A percentile compares a stretch with the other conserved stretches of the same genome.
phyloP scores from a whole-genome alignment of 1,140 invertebrate species.

The Achroia grisella region DNA sequence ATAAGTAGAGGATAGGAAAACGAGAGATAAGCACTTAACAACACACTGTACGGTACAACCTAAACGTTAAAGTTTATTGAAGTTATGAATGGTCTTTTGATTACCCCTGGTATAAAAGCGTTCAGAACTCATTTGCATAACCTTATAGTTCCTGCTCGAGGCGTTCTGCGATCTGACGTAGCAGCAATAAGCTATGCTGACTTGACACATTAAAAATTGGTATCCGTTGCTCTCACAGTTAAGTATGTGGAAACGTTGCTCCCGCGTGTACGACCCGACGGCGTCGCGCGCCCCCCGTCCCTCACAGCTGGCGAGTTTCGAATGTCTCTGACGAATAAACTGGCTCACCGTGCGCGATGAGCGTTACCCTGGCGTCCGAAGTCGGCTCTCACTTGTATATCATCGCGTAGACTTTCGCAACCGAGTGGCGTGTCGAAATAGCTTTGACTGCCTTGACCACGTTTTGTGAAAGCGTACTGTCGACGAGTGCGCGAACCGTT shows the following conservation, averaged over 20 bases:
- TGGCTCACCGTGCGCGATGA: constrained; percentile 68
- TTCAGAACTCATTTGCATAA: constrained; percentile 75
- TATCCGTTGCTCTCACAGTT: constrained; percentile 57
- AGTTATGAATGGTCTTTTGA: constrained; percentile 74
- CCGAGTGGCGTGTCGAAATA: constrained; percentile 63
- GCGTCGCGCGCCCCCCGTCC: constrained; percentile 67
- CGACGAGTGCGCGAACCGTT: constrained; percentile 25
- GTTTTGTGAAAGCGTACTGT: constrained; percentile 36
- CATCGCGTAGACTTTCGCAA: constrained; percentile 72
- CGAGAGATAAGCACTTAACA: constrained; percentile 61
- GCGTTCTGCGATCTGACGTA: constrained; percentile 70
- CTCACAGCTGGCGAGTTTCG: constrained; percentile 53
- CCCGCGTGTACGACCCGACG: constrained; percentile 64
- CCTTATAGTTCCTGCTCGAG: constrained; percentile 71
- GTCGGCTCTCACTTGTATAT: constrained; percentile 70
- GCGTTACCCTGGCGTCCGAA: constrained; percentile 64
- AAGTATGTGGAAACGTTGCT: constrained; percentile 56
- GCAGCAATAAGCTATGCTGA: constrained; percentile 70
- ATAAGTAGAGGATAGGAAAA: constrained; percentile 57
- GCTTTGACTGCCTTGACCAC: constrained; percentile 40
- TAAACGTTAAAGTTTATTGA: constrained; percentile 74
- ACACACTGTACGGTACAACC: constrained; percentile 42
- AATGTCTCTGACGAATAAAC: constrained; percentile 63
- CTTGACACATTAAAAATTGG: constrained; percentile 74
- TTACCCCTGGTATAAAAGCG: constrained; percentile 73